Conservation (phyloP, 2,113 vertebrate species). For the Xiphias gladius region DNA sequence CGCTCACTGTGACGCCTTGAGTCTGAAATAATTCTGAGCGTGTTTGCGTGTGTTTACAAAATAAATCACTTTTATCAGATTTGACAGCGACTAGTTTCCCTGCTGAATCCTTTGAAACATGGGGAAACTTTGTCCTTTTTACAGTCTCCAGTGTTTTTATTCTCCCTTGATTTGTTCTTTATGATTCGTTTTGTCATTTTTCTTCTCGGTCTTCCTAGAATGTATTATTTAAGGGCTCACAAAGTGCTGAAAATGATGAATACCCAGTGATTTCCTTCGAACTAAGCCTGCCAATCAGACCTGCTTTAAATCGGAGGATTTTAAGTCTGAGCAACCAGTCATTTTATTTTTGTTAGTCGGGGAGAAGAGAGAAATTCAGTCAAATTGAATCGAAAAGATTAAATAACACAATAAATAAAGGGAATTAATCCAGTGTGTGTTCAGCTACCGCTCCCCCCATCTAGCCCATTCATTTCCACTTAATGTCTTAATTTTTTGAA, state of each 20-base stretch:
- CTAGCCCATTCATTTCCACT: neutral
- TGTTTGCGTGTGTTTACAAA: slow-evolving; percentile 8
- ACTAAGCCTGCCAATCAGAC: neutral
- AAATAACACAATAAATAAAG: neutral
- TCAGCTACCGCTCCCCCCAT: neutral
- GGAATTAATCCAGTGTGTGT: neutral
- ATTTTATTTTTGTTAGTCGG: neutral
- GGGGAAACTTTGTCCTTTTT: neutral
- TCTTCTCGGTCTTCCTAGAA: neutral
- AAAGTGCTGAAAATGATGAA: neutral
- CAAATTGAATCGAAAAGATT: neutral
- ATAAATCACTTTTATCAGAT: slow-evolving; percentile 22
- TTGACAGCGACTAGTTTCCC: slow-evolving; percentile 31
- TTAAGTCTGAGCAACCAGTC: neutral
- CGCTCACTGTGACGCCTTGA: neutral
- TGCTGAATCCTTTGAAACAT: slow-evolving; percentile 11
- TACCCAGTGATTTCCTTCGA: neutral
- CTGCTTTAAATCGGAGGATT: neutral
- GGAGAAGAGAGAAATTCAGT: neutral
- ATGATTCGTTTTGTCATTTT: neutral
- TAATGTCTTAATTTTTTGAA: slow-evolving; percentile 4
- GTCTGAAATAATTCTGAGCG: neutral
- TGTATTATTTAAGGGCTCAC: neutral
- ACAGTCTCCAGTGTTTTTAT: slow-evolving; percentile 5
- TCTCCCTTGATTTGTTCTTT: slow-evolving; percentile 1